A percentile compares a stretch with the other conserved stretches of the same genome.
These are phyloP conservation scores for Acrossocheilus wenchowensis DNA, from an alignment of 2,797 vertebrate species.

Conservation along the genomic window DNA sequence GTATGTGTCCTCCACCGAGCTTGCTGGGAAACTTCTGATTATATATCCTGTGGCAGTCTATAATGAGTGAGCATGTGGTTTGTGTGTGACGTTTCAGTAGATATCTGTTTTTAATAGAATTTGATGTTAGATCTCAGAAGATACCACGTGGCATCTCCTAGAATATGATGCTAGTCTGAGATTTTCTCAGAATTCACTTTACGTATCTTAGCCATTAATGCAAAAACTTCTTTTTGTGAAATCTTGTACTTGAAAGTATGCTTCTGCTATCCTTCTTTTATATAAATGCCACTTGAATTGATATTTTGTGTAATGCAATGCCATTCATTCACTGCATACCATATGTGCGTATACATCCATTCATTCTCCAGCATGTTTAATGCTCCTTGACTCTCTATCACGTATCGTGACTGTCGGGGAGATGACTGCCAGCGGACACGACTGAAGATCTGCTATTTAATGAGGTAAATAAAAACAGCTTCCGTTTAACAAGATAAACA, in stretches of 20 bases:
- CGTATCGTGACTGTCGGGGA: slow-evolving; percentile 85
- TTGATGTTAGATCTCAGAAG: neutral
- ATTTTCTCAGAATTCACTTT: neutral
- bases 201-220: neutral
- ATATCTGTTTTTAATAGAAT: neutral
- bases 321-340: neutral
- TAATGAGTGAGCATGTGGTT: slow-evolving; percentile 1
- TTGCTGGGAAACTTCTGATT: slow-evolving; percentile 90
- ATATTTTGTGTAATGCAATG: slow-evolving; percentile 5
- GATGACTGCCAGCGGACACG: slow-evolving; percentile 82
- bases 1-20: slow-evolving; percentile 92
- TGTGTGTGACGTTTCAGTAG: neutral
- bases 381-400: slow-evolving; percentile 74
- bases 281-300: neutral
- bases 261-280: neutral
- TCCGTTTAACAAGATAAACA: neutral
- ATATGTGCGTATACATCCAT: neutral
- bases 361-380: neutral
- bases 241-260: neutral
- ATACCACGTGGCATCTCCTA: neutral
- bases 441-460: slow-evolving; percentile 94
- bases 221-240: neutral
- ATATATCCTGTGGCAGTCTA: slow-evolving; percentile 86
- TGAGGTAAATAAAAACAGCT: slow-evolving; percentile 84
- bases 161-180: neutral